Conservation (phyloP, 2,113 vertebrate genomes). For the Sphyrna mokarran region DNA sequence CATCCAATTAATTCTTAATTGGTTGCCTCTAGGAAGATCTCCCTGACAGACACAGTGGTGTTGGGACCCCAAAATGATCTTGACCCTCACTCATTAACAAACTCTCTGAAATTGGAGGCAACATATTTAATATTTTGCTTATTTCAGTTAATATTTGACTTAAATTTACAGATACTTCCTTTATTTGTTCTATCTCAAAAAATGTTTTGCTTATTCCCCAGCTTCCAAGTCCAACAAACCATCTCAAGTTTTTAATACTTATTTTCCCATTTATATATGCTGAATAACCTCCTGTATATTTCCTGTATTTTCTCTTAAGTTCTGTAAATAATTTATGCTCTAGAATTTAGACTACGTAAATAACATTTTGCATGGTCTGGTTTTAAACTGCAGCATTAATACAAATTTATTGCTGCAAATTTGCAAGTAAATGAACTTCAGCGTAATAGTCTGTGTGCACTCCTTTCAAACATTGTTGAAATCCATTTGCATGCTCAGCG, state of each 20-base stretch:
- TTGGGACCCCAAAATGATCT: not conserved
- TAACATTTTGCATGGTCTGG: not conserved
- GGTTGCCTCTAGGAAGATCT: not conserved
- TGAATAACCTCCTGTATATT: not conserved
- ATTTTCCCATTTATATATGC: not conserved
- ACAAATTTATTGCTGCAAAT: not conserved
- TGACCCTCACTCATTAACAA: not conserved
- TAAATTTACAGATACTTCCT: not conserved
- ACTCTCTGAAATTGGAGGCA: not conserved
- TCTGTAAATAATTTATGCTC: not conserved
- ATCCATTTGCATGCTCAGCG: conserved; percentile 7
- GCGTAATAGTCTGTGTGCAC: not conserved
- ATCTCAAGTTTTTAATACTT: not conserved
- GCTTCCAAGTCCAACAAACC: not conserved
- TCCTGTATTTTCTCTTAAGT: not conserved
- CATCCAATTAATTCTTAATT: not conserved
- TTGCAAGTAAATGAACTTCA: not conserved
- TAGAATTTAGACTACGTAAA: not conserved
- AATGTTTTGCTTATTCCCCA: not conserved
- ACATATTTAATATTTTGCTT: not conserved
- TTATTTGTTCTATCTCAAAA: not conserved
- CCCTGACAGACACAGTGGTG: not conserved
- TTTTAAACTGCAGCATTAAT: not conserved
- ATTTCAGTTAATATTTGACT: not conserved
- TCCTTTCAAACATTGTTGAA: not conserved